phyloP scores from a whole-genome alignment of 2,797 vertebrate species.

The Hypotaenidia okinawae region DNA sequence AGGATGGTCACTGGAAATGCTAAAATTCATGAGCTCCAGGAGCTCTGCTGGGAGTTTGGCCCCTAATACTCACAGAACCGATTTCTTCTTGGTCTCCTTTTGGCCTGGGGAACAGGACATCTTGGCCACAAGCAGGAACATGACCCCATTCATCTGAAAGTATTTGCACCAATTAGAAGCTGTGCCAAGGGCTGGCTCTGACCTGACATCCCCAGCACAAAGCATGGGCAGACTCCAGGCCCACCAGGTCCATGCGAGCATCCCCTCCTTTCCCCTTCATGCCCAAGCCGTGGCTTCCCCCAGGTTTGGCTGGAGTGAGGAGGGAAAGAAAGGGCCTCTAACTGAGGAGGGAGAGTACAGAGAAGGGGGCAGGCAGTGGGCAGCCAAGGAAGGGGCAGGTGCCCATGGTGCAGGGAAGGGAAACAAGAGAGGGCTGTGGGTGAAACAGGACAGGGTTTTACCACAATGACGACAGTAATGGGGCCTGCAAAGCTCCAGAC shows the following conservation, averaged over 20 bases:
- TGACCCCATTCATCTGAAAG: constrained; percentile 91
- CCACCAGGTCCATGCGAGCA: neutral
- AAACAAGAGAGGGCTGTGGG: neutral
- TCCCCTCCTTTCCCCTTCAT: constrained; percentile 15
- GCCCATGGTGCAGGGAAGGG: neutral
- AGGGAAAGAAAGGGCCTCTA: neutral
- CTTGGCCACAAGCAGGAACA: constrained; percentile 93
- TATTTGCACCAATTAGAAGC: constrained; percentile 20
- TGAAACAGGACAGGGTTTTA: constrained; percentile 75
- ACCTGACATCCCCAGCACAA: neutral
- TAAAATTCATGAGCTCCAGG: neutral
- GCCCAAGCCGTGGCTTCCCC: neutral
- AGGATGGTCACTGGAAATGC: constrained; percentile 23
- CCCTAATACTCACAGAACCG: constrained; percentile 89
- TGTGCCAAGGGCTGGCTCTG: neutral
- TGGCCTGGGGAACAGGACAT: constrained; percentile 92
- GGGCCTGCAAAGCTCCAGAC: constrained; percentile 99
- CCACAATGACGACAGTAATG: constrained; percentile 92
- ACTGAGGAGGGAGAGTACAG: neutral
- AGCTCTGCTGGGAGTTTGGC: neutral
- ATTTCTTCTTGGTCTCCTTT: constrained; percentile 95
- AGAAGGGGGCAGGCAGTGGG: constrained; percentile 8
- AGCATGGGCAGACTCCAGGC: neutral
- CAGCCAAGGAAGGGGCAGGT: neutral
- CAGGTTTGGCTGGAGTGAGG: neutral